A percentile compares a stretch with the other conserved stretches of the same genome.
These are phyloP conservation scores for Parapristionchus giblindavisi DNA, from an alignment of 2,888 invertebrate genomes.

Conservation along the genomic window DNA sequence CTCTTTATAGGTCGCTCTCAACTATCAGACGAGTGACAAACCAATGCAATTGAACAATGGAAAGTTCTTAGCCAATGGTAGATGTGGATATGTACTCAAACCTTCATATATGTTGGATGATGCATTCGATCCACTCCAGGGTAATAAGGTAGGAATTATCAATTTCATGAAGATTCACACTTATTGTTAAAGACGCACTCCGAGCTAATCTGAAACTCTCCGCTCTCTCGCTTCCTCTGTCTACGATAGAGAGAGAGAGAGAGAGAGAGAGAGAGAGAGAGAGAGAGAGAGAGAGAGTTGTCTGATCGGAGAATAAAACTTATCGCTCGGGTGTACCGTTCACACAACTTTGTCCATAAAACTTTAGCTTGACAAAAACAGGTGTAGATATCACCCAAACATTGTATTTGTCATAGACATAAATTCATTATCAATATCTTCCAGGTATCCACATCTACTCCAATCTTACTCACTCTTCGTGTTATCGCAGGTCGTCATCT, in stretches of 20 bases:
- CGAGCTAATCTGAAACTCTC: too few species aligned
- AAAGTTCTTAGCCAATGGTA: conserved; percentile 88
- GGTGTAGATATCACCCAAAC: too few species aligned
- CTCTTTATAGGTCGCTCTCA: conserved; percentile 81
- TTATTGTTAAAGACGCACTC: too few species aligned
- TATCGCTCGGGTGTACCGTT: too few species aligned
- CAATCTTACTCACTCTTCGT: conserved; percentile 55
- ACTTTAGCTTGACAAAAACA: too few species aligned
- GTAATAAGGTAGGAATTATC: conserved; percentile 54
- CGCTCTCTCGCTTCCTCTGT: not conserved
- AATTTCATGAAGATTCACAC: too few species aligned
- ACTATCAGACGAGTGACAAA: conserved; percentile 93
- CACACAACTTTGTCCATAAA: too few species aligned
- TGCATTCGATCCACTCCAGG: conserved; percentile 79
- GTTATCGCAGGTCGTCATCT: conserved; percentile 90
- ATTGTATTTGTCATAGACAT: too few species aligned
- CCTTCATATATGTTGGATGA: conserved; percentile 87
- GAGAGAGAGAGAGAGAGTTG: not conserved
- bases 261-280: not conserved
- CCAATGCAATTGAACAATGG: conserved; percentile 84
- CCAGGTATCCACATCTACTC: conserved; percentile 68
- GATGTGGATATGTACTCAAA: conserved; percentile 89
- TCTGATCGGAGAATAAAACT: too few species aligned
- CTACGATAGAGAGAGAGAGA: not conserved
- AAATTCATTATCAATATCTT: conserved; percentile 31